phyloP scores from a whole-genome alignment of 2,113 vertebrate species.

The Oxyura jamaicensis region DNA sequence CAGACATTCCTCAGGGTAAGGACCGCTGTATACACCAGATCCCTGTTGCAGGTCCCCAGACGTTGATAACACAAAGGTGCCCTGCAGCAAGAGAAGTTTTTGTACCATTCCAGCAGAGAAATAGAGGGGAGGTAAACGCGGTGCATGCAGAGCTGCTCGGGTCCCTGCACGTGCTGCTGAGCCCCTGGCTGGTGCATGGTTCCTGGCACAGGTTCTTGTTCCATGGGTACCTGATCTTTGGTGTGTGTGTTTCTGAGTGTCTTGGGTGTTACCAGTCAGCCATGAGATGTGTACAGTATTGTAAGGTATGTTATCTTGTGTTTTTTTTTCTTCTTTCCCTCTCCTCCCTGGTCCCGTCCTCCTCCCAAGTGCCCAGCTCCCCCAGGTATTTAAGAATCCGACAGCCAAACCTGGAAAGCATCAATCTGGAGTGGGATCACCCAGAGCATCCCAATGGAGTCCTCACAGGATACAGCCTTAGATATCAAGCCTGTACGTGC shows the following conservation, averaged over 20 bases:
- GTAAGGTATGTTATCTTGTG: background rate
- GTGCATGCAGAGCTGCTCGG: background rate
- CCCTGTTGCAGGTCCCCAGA: background rate
- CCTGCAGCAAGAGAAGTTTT: background rate
- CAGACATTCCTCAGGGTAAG: background rate
- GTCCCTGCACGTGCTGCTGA: background rate
- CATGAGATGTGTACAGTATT: background rate
- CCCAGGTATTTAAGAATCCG: conserved; percentile 88
- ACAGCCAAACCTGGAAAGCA: conserved; percentile 81
- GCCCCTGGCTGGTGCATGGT: background rate
- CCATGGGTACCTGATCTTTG: rapidly evolving
- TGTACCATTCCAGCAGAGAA: background rate
- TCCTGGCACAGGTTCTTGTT: background rate
- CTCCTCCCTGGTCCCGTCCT: conserved; percentile 48
- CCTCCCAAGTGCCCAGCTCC: conserved; percentile 87
- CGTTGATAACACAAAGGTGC: rapidly evolving
- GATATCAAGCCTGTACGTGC: conserved; percentile 87
- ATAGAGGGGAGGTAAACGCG: rapidly evolving
- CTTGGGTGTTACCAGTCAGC: background rate
- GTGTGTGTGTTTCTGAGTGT: rapidly evolving
- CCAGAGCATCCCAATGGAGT: conserved; percentile 93
- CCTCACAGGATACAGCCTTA: conserved; percentile 89
- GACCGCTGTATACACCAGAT: background rate
- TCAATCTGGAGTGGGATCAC: conserved; percentile 91
- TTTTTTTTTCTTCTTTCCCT: conserved; percentile 55